Evolutionary conservation across 64 coral and sea anemone species (phyloP).

Genomic region (Stichodactyla mertensii): DNA sequence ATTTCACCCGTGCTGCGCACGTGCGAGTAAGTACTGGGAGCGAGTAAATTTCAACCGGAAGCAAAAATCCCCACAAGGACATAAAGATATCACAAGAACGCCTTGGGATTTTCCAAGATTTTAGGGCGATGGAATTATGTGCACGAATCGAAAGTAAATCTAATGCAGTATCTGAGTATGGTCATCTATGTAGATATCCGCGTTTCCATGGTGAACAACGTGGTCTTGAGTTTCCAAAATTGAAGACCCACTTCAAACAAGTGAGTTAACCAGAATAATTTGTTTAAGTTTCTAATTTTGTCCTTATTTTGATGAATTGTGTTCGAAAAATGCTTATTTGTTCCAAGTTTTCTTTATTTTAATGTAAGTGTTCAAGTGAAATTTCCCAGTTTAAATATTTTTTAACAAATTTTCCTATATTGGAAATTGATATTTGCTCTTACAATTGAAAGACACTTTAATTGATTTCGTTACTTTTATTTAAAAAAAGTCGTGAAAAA

Average conservation of each 20-base stretch:
- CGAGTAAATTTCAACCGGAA: slow-evolving; percentile 5
- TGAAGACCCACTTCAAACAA: background rate
- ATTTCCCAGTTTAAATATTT: background rate
- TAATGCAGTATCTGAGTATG: background rate
- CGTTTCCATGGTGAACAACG: background rate
- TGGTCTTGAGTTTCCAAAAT: background rate
- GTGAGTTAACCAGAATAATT: background rate
- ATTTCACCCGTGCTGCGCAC: background rate
- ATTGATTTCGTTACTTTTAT: background rate
- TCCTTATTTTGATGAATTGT: background rate
- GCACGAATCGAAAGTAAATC: background rate
- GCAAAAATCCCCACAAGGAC: background rate
- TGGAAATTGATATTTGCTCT: background rate
- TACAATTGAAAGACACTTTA: background rate
- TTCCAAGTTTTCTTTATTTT: background rate
- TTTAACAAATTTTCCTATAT: background rate
- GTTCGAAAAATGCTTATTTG: background rate
- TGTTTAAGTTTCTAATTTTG: background rate
- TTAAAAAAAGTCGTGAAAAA: too few species aligned
- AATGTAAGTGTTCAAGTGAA: background rate
- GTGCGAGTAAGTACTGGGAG: slow-evolving; percentile 10
- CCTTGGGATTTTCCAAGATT: background rate
- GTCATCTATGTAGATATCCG: background rate
- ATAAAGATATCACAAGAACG: background rate
- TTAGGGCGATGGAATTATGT: background rate